Conservation (phyloP, 2,888 invertebrate genomes). For the Rutpela maculata region DNA sequence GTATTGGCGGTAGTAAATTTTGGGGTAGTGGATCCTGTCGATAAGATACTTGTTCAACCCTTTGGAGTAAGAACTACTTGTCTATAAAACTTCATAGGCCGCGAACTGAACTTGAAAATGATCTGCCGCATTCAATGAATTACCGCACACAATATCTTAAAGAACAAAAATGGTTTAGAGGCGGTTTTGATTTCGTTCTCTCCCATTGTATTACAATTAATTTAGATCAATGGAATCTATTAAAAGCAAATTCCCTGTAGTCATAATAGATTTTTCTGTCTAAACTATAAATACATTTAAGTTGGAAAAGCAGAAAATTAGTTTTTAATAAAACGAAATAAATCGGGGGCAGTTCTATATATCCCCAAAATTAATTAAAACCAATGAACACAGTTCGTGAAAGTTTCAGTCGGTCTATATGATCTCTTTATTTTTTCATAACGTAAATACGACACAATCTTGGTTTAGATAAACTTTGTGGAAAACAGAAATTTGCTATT, state of each 20-base stretch:
- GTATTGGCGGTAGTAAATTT: too few species aligned
- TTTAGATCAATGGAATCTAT: background rate
- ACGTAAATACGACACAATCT: conserved; percentile 21
- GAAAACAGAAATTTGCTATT: conserved; percentile 48
- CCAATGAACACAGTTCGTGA: background rate
- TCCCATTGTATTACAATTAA: too few species aligned
- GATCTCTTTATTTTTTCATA: conserved; percentile 3
- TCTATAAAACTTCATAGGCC: too few species aligned
- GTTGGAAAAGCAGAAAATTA: background rate
- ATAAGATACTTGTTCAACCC: too few species aligned
- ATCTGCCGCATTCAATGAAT: too few species aligned
- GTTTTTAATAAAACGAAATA: background rate
- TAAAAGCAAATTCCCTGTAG: background rate
- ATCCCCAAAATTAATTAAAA: background rate
- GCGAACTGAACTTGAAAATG: too few species aligned
- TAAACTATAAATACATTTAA: background rate
- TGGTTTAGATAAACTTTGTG: conserved; percentile 45
- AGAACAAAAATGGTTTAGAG: too few species aligned
- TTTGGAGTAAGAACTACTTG: too few species aligned
- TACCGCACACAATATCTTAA: too few species aligned
- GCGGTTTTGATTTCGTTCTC: too few species aligned
- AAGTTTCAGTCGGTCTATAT: background rate
- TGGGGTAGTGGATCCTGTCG: too few species aligned
- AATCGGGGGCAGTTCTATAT: background rate
- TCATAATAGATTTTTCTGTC: background rate